A percentile compares a stretch with the other conserved stretches of the same genome.
These are phyloP conservation scores for Drosophila seclusa DNA, from an alignment of 2,888 invertebrate genomes.

Conservation along the genomic window DNA sequence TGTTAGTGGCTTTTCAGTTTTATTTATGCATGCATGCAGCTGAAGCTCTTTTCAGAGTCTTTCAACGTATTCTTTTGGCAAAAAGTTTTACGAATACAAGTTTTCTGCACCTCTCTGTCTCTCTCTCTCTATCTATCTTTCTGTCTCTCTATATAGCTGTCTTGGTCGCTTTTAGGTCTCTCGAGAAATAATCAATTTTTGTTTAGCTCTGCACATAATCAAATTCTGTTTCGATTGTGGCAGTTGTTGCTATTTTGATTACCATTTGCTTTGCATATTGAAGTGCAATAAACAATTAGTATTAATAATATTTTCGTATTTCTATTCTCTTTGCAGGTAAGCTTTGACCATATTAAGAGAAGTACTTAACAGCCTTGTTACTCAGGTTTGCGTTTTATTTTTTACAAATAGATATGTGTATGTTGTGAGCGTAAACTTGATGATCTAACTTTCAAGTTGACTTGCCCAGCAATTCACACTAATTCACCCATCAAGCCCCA, in stretches of 20 bases:
- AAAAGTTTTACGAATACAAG: constrained; percentile 40
- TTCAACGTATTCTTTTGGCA: constrained; percentile 50
- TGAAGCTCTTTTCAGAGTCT: constrained; percentile 10
- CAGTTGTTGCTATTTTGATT: constrained; percentile 20
- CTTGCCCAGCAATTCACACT: constrained; percentile 53
- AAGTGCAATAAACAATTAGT: constrained; percentile 46
- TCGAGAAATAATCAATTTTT: constrained; percentile 68
- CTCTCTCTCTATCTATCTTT: constrained; percentile 1
- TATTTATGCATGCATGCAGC: constrained; percentile 35
- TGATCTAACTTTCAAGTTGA: constrained; percentile 50
- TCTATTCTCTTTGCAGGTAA: constrained; percentile 69
- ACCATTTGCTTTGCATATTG: constrained; percentile 51
- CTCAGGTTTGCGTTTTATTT: constrained; percentile 34
- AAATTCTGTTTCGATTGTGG: constrained; percentile 54
- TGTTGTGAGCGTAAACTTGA: constrained; percentile 12
- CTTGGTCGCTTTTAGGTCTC: constrained; percentile 26
- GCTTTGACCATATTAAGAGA: constrained; percentile 16
- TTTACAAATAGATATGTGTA: constrained; percentile 1
- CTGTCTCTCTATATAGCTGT: background rate
- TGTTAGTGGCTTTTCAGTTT: constrained; percentile 33
- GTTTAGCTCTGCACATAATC: constrained; percentile 56
- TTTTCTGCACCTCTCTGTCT: constrained; percentile 16
- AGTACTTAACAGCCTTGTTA: background rate
- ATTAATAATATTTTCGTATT: constrained; percentile 29
- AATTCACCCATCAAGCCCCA: constrained; percentile 60